Conservation (phyloP, 1,140 invertebrate genomes). For the Cotesia glomerata region DNA sequence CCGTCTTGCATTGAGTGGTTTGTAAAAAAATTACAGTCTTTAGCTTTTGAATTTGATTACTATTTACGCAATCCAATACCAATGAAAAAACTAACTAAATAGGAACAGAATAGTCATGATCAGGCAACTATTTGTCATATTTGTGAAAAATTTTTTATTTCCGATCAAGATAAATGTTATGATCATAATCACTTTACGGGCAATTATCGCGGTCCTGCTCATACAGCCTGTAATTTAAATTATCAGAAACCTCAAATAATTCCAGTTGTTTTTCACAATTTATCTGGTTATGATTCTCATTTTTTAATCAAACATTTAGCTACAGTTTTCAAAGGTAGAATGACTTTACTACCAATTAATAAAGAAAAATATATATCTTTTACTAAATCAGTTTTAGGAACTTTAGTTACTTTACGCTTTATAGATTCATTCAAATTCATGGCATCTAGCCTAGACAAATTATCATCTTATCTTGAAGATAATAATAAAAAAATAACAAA, state of each 20-base stretch:
- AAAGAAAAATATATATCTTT: constrained; percentile 40
- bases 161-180: neutral
- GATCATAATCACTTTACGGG: constrained; percentile 27
- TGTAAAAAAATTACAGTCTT: too few species aligned
- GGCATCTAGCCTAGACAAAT: constrained; percentile 33
- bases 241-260: constrained; percentile 41
- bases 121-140: too few species aligned
- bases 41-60: too few species aligned
- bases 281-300: constrained; percentile 52
- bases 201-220: constrained; percentile 41
- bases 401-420: constrained; percentile 32
- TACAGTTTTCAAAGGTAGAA: constrained; percentile 29
- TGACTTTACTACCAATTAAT: constrained; percentile 31
- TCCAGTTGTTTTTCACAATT: constrained; percentile 57
- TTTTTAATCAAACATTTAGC: constrained; percentile 44
- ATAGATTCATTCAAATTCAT: constrained; percentile 39
- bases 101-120: too few species aligned
- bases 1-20: too few species aligned
- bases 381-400: constrained; percentile 29
- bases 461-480: constrained; percentile 27
- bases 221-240: constrained; percentile 47
- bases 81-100: too few species aligned
- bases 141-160: too few species aligned
- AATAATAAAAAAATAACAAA: constrained; percentile 23
- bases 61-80: too few species aligned